Percentiles rank a stretch among this genome's conserved stretches.
These are phyloP conservation scores for Mesocricetus auratus DNA, from an alignment of 2,113 vertebrate genomes.

Conservation along the genomic window DNA sequence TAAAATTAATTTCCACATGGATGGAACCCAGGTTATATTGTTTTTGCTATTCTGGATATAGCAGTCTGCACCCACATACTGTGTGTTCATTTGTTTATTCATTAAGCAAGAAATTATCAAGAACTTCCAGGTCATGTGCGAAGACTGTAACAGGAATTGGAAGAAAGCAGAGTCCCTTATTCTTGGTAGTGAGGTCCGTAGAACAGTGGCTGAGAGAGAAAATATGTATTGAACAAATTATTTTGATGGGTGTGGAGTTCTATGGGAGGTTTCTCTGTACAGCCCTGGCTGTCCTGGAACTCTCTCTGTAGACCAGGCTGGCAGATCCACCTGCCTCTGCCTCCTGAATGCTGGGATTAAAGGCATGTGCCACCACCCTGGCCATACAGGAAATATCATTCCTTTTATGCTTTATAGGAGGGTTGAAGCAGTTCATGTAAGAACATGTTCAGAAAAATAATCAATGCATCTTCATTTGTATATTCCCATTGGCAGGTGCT, in stretches of 20 bases:
- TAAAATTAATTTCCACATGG: background rate
- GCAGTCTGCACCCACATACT: background rate
- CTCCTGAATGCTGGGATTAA: background rate
- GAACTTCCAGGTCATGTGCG: background rate
- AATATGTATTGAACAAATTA: background rate
- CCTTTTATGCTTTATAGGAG: background rate
- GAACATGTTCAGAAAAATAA: slow-evolving; percentile 33
- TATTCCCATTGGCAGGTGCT: background rate
- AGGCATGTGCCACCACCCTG: background rate
- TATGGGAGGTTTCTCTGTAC: background rate
- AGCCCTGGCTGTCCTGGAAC: background rate
- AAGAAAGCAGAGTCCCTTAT: background rate
- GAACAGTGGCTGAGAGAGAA: background rate
- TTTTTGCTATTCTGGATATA: background rate
- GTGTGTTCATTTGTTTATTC: background rate
- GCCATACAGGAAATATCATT: background rate
- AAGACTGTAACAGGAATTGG: background rate
- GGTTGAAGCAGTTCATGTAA: background rate
- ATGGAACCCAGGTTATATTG: background rate
- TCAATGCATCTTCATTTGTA: background rate
- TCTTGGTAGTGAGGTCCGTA: background rate
- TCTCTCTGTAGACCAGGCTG: background rate
- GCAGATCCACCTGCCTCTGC: background rate
- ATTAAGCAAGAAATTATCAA: background rate
- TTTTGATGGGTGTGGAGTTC: background rate